Evolutionary conservation across 2,888 invertebrate species (phyloP).

Genomic region (Sialis fuliginosa): DNA sequence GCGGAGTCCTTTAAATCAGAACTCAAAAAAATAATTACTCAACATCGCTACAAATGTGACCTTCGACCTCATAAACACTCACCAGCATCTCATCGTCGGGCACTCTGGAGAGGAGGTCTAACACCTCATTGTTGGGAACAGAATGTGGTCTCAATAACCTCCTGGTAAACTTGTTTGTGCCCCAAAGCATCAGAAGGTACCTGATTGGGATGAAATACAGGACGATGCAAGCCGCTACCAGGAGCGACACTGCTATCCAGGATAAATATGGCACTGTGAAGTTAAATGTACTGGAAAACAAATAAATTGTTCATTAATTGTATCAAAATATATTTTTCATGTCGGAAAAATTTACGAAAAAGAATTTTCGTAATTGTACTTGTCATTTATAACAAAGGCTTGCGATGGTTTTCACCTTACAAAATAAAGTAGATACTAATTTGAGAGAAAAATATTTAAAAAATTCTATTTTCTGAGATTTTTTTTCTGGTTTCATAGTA

Average conservation of each 20-base stretch:
- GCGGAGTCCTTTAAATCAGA: too few relatives aligned
- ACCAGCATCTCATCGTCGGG: constrained; percentile 89
- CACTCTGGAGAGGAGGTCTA: constrained; percentile 86
- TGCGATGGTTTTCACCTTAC: too few relatives aligned
- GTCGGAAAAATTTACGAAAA: neutral
- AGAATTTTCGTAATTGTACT: too few relatives aligned
- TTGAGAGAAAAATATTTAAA: too few relatives aligned
- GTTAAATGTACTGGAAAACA: constrained; percentile 69
- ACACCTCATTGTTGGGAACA: constrained; percentile 90
- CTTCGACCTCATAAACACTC: constrained; percentile 23
- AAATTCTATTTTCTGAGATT: too few relatives aligned
- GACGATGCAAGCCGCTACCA: constrained; percentile 55
- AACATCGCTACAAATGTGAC: too few relatives aligned
- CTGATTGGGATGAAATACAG: constrained; percentile 80
- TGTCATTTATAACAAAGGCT: too few relatives aligned
- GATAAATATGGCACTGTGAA: constrained; percentile 95
- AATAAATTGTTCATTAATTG: constrained; percentile 6
- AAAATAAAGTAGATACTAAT: too few relatives aligned
- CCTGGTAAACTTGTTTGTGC: constrained; percentile 84
- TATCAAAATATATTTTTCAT: neutral
- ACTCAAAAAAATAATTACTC: too few relatives aligned
- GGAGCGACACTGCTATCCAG: constrained; percentile 69
- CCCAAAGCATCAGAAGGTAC: constrained; percentile 84
- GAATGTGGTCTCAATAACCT: constrained; percentile 84
- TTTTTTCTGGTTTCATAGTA: too few relatives aligned